Evolutionary conservation across 2,113 vertebrate species (phyloP), one percentile per base, ranked within the genome.

Genomic region (Phyllostomus hastatus): DNA sequence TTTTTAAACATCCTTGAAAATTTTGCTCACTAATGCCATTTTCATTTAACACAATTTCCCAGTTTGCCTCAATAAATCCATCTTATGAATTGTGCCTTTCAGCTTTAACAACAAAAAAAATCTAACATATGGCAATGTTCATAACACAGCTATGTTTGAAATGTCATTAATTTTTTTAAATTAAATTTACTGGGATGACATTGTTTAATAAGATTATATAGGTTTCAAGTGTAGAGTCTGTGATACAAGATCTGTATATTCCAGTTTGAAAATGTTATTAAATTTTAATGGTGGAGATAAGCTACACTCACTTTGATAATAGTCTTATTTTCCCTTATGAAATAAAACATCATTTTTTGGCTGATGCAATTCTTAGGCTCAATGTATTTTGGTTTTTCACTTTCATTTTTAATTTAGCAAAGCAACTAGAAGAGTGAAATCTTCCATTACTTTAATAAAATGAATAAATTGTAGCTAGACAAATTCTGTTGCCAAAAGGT

Each of bases 381-480:
- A 92, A 33, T 12, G 20, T 90, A 75, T 88, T 79, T 81, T 95
- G 54, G 33, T 76, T 88, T 92, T 80, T 88, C 50, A 46, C 19
- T 96, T 94, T 94, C 38, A 50, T 61, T 90, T 66, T 76, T 72
- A 17, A 90, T 59, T 83, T 90, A 73, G n/a, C 50, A 80, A 95
- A 48, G 48, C 59, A 94, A 14, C 11, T 50, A 72, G 22, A 72
- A 85, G 33, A 95, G 19, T 43, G 12, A 88, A 90, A 76, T 6
- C 33, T 72, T 75, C 54, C 50, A 76, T 43, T 80, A 84, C 35
- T 66, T 92, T 85, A 90, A 54, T 78, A 94, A 85, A 94, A 88
- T 78, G 33, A 57, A 73, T 50, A 88, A 93, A 69, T 50, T 41
- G 33, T 80, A 94, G 46, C 10, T 57, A 64, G 35, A 57, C 11